phyloP scores from a whole-genome alignment of 2,888 invertebrate genomes.

The Drosophila meridiana region DNA sequence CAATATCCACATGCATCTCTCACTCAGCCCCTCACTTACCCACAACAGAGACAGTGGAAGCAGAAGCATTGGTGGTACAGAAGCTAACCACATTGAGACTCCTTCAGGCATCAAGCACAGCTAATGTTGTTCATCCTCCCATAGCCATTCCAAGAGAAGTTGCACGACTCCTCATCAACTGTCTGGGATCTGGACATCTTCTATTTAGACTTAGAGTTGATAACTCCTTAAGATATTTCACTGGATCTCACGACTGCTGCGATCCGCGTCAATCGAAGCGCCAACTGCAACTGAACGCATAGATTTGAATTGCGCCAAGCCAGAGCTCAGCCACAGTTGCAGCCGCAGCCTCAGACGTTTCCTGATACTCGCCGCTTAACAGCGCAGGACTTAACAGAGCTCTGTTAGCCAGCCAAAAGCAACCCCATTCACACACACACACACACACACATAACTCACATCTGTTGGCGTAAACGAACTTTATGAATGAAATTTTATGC shows the following conservation, averaged over 20 bases:
- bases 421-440: conserved; percentile 33
- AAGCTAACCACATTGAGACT: conserved; percentile 89
- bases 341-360: conserved; percentile 19
- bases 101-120: conserved; percentile 48
- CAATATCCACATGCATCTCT: not conserved
- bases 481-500: conserved; percentile 66
- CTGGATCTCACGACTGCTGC: conserved; percentile 37
- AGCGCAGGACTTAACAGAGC: conserved; percentile 47
- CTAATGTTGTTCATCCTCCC: conserved; percentile 72
- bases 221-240: not conserved
- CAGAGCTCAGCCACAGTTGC: conserved; percentile 45
- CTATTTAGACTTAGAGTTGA: not conserved
- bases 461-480: conserved; percentile 23
- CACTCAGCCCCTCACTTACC: conserved; percentile 85
- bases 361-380: conserved; percentile 33
- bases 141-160: conserved; percentile 4
- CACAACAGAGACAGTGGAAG: conserved; percentile 92
- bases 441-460: conserved; percentile 2
- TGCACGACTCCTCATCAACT: conserved; percentile 17
- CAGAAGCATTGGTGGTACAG: conserved; percentile 89
- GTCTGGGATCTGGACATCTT: conserved; percentile 36
- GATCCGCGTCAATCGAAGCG: conserved; percentile 69
- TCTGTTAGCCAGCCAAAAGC: conserved; percentile 39
- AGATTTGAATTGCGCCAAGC: conserved; percentile 45
- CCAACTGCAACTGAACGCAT: conserved; percentile 73